A percentile compares a stretch with the other conserved stretches of the same genome.
These are phyloP conservation scores for Harmothoe impar DNA, from an alignment of 2,888 invertebrate genomes.

Conservation along the genomic window DNA sequence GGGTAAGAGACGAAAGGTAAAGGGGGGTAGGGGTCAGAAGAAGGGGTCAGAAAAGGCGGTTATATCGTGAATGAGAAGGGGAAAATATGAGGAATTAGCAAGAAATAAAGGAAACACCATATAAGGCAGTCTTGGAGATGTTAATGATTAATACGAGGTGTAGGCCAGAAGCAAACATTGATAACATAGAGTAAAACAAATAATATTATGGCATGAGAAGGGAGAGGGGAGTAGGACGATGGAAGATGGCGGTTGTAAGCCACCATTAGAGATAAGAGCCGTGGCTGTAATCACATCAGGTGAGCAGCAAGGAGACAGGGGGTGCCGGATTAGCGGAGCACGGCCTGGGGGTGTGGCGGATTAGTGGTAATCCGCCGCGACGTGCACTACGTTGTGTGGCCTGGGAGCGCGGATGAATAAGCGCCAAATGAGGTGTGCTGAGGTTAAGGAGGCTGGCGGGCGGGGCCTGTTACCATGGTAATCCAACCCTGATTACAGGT, in stretches of 20 bases:
- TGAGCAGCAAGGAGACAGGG: slow-evolving; percentile 36
- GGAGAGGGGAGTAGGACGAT: background rate
- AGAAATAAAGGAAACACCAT: too few relatives aligned
- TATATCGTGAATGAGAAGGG: too few relatives aligned
- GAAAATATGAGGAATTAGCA: too few relatives aligned
- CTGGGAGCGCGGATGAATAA: slow-evolving; percentile 50
- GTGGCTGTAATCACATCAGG: slow-evolving; percentile 39
- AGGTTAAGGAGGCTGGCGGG: slow-evolving; percentile 58
- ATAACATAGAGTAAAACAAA: too few relatives aligned
- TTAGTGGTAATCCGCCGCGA: slow-evolving; percentile 35
- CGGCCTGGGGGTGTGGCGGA: slow-evolving; percentile 21
- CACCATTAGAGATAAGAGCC: slow-evolving; percentile 20
- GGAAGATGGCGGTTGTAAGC: slow-evolving; percentile 10
- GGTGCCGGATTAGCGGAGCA: slow-evolving; percentile 25
- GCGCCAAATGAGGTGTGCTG: slow-evolving; percentile 62
- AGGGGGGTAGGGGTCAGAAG: too few relatives aligned
- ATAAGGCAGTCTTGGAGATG: too few relatives aligned
- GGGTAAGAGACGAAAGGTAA: too few relatives aligned
- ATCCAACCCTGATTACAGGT: slow-evolving; percentile 15
- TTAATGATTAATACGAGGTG: too few relatives aligned
- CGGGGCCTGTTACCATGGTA: slow-evolving; percentile 35
- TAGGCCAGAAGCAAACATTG: too few relatives aligned
- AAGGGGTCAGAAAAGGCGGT: too few relatives aligned
- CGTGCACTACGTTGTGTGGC: slow-evolving; percentile 57
- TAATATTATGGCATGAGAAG: too few relatives aligned